Conservation (phyloP, 2,888 invertebrate genomes). For the Phlogophora meticulosa region DNA sequence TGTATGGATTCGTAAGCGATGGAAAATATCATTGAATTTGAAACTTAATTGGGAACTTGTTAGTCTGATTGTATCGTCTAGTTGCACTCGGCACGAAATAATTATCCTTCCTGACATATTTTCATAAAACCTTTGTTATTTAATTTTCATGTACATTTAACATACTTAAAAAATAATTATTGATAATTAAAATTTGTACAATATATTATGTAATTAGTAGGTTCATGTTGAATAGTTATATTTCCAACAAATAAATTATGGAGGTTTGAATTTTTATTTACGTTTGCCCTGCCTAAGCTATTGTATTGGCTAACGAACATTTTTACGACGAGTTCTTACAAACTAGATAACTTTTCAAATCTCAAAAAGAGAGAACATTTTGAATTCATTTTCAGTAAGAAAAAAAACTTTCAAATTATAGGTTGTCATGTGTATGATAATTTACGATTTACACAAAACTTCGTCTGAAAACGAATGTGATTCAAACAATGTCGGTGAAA, state of each 20-base stretch:
- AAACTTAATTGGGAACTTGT: slow-evolving; percentile 1
- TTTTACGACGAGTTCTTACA: too few relatives aligned
- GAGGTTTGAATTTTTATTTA: too few relatives aligned
- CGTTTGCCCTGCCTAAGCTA: too few relatives aligned
- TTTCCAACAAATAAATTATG: too few relatives aligned
- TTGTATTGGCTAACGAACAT: too few relatives aligned
- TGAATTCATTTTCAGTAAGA: too few relatives aligned
- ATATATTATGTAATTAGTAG: too few relatives aligned
- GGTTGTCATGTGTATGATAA: slow-evolving; percentile 7
- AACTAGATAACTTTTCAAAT: too few relatives aligned
- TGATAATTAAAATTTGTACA: too few relatives aligned
- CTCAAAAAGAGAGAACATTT: too few relatives aligned
- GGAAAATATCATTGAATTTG: background rate
- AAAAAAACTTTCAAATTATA: slow-evolving; percentile 8
- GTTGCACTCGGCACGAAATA: background rate
- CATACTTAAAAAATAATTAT: too few relatives aligned
- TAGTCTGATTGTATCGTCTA: background rate
- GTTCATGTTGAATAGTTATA: too few relatives aligned
- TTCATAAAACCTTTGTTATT: slow-evolving; percentile 1
- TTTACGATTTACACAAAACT: slow-evolving; percentile 10
- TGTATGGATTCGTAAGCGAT: background rate
- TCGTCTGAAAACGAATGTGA: background rate
- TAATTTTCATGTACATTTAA: background rate
- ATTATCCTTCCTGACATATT: background rate
- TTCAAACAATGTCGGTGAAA: background rate